Conservation (phyloP, 2,113 vertebrate genomes). For the Nothocercus julius region DNA sequence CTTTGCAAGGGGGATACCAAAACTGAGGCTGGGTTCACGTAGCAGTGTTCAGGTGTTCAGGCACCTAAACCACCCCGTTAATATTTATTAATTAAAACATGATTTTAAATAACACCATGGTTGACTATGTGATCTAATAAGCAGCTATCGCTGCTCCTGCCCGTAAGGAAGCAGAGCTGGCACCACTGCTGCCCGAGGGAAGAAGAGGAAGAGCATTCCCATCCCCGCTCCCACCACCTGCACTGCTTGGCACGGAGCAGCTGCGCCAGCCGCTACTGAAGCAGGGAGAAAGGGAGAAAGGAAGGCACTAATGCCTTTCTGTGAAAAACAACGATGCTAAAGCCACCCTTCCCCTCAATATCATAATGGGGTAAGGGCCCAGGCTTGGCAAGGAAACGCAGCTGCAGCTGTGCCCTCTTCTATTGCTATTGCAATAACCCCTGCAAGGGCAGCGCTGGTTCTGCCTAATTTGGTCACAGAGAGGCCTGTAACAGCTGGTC, state of each 20-base stretch:
- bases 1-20: too few relatives aligned
- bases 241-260: background rate
- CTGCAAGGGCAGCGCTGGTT: too few relatives aligned
- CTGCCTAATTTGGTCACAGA: background rate
- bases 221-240: background rate
- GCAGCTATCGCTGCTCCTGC: too few relatives aligned
- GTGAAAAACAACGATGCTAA: background rate
- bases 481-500: background rate
- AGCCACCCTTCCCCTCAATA: background rate
- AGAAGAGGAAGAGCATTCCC: background rate
- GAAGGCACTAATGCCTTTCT: too few relatives aligned
- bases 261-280: background rate
- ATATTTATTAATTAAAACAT: too few relatives aligned
- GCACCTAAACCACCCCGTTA: too few relatives aligned
- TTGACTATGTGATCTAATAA: too few relatives aligned
- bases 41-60: too few relatives aligned
- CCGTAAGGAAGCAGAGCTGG: too few relatives aligned
- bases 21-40: too few relatives aligned
- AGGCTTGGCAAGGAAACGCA: rapidly evolving
- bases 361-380: rapidly evolving
- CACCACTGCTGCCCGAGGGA: too few relatives aligned
- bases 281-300: background rate
- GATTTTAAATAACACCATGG: too few relatives aligned
- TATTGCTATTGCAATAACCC: background rate
- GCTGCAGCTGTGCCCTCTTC: background rate